Percentiles rank a stretch among this genome's conserved stretches.
Evolutionary conservation across 2,113 vertebrate species (phyloP).

Genomic region (Gymnocephalus cernua): DNA sequence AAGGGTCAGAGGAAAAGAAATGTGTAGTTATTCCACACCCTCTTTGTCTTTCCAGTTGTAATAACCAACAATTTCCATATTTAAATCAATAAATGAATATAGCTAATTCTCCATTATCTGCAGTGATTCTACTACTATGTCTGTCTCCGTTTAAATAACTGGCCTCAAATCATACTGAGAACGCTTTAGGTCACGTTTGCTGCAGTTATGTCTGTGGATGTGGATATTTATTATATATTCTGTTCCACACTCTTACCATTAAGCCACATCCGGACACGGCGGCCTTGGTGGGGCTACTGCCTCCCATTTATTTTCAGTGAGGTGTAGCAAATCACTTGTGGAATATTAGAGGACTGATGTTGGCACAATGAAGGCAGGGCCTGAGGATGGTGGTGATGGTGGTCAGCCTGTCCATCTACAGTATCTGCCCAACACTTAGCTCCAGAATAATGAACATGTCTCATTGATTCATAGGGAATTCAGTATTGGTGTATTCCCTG

Average conservation of each 20-base stretch:
- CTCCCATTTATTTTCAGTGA: constrained; percentile 7
- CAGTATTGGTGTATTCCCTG: too few relatives aligned
- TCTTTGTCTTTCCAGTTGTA: neutral
- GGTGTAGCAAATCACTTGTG: neutral
- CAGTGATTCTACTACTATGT: neutral
- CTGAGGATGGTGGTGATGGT: too few relatives aligned
- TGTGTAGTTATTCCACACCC: too few relatives aligned
- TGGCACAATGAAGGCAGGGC: neutral
- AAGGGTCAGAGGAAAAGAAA: neutral
- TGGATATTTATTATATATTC: constrained; percentile 4
- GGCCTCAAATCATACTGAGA: neutral
- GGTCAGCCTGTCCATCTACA: neutral
- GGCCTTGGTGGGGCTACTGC: neutral
- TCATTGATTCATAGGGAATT: neutral
- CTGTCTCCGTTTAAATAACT: neutral
- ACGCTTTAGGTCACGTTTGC: constrained; percentile 17
- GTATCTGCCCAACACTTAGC: neutral
- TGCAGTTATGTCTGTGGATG: constrained; percentile 29
- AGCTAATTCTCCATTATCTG: neutral
- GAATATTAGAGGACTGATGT: neutral
- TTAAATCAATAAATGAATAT: neutral
- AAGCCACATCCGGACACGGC: constrained; percentile 31
- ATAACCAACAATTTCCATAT: neutral
- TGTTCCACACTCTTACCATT: constrained; percentile 10
- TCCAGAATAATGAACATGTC: neutral